Evolutionary conservation across 1,140 invertebrate genomes (phyloP).

Genomic region (Papilio aristodemus): DNA sequence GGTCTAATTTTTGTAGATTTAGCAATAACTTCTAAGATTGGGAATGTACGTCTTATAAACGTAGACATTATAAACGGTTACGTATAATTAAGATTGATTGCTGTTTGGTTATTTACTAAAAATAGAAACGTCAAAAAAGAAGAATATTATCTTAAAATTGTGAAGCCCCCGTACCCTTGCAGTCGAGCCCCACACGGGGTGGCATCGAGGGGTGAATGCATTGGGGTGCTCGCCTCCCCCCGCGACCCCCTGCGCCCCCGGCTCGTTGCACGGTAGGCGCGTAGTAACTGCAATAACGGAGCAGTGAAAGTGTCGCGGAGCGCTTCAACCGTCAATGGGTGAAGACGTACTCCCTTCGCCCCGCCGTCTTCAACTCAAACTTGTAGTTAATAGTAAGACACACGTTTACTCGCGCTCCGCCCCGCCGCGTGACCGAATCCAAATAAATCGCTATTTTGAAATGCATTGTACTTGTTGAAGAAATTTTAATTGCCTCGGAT

Average conservation of each 20-base stretch:
- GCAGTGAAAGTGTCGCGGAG: conserved; percentile 78
- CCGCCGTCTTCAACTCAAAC: conserved; percentile 71
- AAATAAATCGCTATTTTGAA: conserved; percentile 28
- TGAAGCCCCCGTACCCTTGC: conserved; percentile 62
- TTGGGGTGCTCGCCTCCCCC: conserved; percentile 59
- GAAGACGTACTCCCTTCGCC: conserved; percentile 74
- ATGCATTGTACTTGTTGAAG: neutral
- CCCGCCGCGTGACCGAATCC: conserved; percentile 31
- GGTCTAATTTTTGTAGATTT: too few species aligned
- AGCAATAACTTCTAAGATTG: too few species aligned
- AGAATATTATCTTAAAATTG: conserved; percentile 58
- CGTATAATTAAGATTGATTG: too few species aligned
- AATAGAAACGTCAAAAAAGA: conserved; percentile 44
- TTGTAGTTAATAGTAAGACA: conserved; percentile 72
- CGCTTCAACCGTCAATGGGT: conserved; percentile 78
- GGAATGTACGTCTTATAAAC: too few species aligned
- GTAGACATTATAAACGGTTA: too few species aligned
- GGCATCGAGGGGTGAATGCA: conserved; percentile 69
- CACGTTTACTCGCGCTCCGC: conserved; percentile 45
- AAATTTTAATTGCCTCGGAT: too few species aligned
- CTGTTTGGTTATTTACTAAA: conserved; percentile 36
- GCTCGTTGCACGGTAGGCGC: conserved; percentile 65
- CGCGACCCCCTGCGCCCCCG: conserved; percentile 45
- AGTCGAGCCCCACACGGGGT: conserved; percentile 58
- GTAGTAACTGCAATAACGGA: conserved; percentile 78